Conservation (phyloP, 35 echinoderm and acorn worm genomes). For the Apostichopus japonicus region DNA sequence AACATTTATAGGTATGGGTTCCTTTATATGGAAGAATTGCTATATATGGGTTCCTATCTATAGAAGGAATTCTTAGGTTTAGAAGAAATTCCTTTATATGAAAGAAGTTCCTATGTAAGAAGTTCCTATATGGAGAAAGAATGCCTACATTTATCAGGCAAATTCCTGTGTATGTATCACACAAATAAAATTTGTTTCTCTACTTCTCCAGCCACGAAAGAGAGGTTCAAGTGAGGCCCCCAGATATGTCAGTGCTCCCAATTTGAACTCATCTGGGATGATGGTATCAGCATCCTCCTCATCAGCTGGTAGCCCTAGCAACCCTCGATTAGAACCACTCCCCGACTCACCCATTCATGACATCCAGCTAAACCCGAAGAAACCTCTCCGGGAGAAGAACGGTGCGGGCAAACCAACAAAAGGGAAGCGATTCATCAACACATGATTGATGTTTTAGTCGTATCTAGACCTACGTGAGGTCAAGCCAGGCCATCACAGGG, state of each 20-base stretch:
- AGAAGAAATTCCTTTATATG: no score
- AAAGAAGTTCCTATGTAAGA: no score
- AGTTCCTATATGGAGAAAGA: no score
- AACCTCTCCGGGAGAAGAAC: slow-evolving; percentile 32
- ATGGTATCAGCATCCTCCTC: slow-evolving; percentile 38
- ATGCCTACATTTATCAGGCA: no score
- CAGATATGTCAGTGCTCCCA: slow-evolving; percentile 87
- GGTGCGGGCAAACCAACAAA: slow-evolving; percentile 4
- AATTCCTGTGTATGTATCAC: no score
- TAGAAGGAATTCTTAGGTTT: no score
- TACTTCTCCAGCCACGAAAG: slow-evolving; percentile 51
- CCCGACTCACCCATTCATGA: slow-evolving; percentile 93
- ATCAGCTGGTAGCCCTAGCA: slow-evolving; percentile 17
- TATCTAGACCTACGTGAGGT: background rate
- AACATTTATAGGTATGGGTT: no score
- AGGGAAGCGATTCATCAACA: slow-evolving; percentile 15
- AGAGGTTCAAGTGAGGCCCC: slow-evolving; percentile 52
- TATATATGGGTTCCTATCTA: no score
- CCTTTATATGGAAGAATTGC: no score
- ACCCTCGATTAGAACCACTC: slow-evolving; percentile 77
- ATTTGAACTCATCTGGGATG: slow-evolving; percentile 57
- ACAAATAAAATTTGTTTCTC: background rate
- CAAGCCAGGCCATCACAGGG: background rate
- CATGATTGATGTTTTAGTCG: background rate
- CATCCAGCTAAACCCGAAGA: slow-evolving; percentile 80